Evolutionary conservation across 2,797 vertebrate species (phyloP), one percentile per base, ranked within the genome.

Genomic region (Myoxocephalus aenaeus): DNA sequence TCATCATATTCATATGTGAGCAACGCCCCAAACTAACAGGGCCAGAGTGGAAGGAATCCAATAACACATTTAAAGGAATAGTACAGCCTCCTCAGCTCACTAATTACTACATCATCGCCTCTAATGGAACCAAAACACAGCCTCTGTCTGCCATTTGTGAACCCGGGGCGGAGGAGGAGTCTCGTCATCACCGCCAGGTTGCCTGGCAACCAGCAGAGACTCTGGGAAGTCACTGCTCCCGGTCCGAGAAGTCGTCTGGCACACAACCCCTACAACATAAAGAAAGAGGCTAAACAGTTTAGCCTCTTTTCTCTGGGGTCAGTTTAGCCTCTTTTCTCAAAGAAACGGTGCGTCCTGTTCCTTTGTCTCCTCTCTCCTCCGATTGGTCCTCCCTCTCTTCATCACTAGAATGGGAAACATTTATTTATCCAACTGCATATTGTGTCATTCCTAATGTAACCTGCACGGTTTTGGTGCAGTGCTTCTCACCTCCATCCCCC

Each of bases 371-470:
- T 36, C 34, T 36, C 34, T 36, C 42, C 42, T 44, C 44, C 15
- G 15, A 46, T 7, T 7, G 15, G 5, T 44, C 42, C 5, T 17
- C 44, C 54, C 20, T 18, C 44, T 22, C 12, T 48, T 38, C 9
- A 10, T 29, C 46, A n/a, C n/a, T 18, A 7, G 8, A 70, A 32
- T 3, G 1, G 25, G 22, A 1, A 32, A 22, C 32, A 15, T 38
- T 22, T 58, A 40, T 61, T 34, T 18, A 36, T 15, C 15, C 27
- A 4, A 5, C 61, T 50, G 34, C 56, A 56, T 27, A 18, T 42
- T 62, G 58, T 59, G 58, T 62, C 25, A 36, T 80, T 54, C 25
- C 66, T 65, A 40, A 77, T 79, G 79, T 34, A 71, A 46, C 73
- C 44, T n/a, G 56, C 13, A 18, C 1, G 7, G 61, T 61, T 61